A percentile compares a stretch with the other conserved stretches of the same genome.
Evolutionary conservation across 2,113 vertebrate genomes (phyloP).

Genomic region (Micromys minutus): DNA sequence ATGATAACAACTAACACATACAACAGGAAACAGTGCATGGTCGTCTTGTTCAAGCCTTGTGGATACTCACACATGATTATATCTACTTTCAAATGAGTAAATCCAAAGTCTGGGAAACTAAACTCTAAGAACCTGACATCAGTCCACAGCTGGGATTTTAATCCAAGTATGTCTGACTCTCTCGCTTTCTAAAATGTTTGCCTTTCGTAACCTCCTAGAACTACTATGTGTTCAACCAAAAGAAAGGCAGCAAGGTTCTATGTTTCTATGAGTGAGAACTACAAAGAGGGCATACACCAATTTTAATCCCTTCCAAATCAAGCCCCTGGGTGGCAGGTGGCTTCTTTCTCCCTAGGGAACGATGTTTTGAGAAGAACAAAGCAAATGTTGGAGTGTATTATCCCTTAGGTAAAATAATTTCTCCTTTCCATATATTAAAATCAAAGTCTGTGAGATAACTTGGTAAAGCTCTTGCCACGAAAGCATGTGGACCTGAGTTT

Average conservation of each 20-base stretch:
- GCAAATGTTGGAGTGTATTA: not conserved
- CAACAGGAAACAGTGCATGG: not conserved
- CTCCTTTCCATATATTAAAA: not conserved
- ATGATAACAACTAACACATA: not conserved
- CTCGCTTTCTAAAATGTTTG: not conserved
- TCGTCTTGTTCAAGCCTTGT: not conserved
- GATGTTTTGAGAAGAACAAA: not conserved
- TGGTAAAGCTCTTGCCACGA: not conserved
- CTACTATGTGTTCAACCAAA: not conserved
- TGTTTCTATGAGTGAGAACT: not conserved
- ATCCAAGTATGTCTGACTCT: not conserved
- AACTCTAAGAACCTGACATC: not conserved
- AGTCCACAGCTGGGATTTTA: not conserved
- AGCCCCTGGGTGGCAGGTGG: not conserved
- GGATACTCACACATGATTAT: not conserved
- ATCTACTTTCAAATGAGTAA: slow-evolving; percentile 20
- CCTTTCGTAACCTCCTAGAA: not conserved
- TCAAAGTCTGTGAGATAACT: not conserved
- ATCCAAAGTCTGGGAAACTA: not conserved
- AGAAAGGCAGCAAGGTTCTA: not conserved
- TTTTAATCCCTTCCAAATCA: not conserved
- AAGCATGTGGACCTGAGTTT: not conserved
- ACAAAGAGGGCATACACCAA: not conserved
- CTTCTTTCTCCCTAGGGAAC: not conserved
- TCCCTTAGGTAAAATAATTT: not conserved